Conservation (phyloP, 2,888 invertebrate species). For the Parapristionchus giblindavisi region DNA sequence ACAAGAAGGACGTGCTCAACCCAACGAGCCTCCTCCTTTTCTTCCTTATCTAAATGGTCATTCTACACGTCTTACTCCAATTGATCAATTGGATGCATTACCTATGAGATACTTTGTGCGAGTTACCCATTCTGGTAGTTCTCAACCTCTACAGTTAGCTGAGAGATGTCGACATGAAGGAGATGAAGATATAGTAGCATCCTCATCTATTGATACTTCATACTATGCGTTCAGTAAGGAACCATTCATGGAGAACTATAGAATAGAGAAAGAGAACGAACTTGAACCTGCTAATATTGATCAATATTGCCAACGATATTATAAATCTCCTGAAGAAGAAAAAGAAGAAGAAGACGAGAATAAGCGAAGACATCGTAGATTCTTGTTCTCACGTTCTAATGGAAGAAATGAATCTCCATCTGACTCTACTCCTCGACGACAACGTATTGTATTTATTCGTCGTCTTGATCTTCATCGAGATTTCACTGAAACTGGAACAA, state of each 20-base stretch:
- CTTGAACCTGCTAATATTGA: constrained; percentile 5
- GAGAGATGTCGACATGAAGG: constrained; percentile 6
- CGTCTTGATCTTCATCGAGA: too few species aligned
- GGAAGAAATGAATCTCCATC: neutral
- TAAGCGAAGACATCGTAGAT: neutral
- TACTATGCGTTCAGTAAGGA: neutral
- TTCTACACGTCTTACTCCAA: constrained; percentile 9
- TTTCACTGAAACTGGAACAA: too few species aligned
- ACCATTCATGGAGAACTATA: neutral
- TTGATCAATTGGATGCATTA: neutral
- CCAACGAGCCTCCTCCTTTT: too few species aligned
- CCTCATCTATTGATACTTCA: neutral
- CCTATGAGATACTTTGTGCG: constrained; percentile 28
- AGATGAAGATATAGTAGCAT: neutral
- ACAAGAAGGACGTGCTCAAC: too few species aligned
- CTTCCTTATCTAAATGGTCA: constrained; percentile 7
- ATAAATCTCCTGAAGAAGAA: neutral
- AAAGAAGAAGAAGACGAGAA: constrained; percentile 9
- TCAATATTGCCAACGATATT: neutral
- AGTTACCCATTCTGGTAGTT: neutral
- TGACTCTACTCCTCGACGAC: neutral
- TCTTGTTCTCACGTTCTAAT: neutral
- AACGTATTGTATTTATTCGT: constrained; percentile 4
- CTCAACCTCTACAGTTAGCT: constrained; percentile 8
- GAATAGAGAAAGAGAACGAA: constrained; percentile 18